These are phyloP conservation scores for Bombus terrestris DNA, from an alignment of 1,140 invertebrate genomes.

Conservation along the genomic window DNA sequence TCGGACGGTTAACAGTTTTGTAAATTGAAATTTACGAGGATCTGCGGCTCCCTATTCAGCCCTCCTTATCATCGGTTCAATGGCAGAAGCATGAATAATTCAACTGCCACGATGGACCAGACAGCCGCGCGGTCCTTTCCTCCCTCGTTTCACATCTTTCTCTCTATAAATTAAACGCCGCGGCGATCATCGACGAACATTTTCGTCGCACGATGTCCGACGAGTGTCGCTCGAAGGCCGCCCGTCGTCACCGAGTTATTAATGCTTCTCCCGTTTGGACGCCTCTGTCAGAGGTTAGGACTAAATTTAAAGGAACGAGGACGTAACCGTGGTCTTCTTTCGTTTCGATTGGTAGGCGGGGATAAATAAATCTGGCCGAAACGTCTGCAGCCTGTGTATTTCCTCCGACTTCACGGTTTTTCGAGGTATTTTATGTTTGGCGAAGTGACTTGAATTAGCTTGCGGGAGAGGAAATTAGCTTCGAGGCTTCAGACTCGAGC, in stretches of 20 bases:
- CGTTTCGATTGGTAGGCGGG: background rate
- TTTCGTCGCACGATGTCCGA: background rate
- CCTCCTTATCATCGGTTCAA: slow-evolving; percentile 67
- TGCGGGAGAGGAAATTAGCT: background rate
- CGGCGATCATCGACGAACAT: slow-evolving; percentile 58
- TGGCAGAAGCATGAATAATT: slow-evolving; percentile 74
- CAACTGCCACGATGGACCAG: slow-evolving; percentile 60
- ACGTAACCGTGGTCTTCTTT: slow-evolving; percentile 10
- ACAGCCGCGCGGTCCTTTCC: slow-evolving; percentile 7
- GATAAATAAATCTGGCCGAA: background rate
- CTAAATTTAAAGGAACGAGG: slow-evolving; percentile 26
- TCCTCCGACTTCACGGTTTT: background rate
- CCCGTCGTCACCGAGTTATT: slow-evolving; percentile 32
- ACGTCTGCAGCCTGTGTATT: background rate
- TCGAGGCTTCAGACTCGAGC: background rate
- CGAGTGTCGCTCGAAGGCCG: background rate
- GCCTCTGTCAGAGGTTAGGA: background rate
- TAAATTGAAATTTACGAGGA: slow-evolving; percentile 75
- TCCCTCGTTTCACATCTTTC: slow-evolving; percentile 34
- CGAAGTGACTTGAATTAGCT: background rate
- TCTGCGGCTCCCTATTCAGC: slow-evolving; percentile 36
- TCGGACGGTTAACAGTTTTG: slow-evolving; percentile 72
- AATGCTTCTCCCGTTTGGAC: slow-evolving; percentile 9
- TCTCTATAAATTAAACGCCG: slow-evolving; percentile 61
- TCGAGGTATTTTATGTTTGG: background rate